Percentiles rank a stretch among this genome's conserved stretches.
Conservation (phyloP, 2,113 vertebrate genomes). For the Columba livia region DNA sequence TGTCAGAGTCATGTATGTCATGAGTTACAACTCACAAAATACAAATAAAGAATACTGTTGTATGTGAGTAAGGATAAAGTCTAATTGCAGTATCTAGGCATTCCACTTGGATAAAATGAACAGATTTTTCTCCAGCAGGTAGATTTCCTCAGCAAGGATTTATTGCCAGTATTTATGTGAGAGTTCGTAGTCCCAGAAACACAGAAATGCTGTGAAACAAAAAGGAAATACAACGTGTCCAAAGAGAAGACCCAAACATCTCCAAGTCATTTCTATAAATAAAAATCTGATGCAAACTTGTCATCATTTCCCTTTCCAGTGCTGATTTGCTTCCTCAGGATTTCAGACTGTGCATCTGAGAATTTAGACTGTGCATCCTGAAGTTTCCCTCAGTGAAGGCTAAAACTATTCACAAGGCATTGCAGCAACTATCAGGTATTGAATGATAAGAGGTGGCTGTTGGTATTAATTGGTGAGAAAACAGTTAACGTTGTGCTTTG, state of each 20-base stretch:
- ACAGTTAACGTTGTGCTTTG: neutral
- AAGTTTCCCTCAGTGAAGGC: constrained; percentile 18
- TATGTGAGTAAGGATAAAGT: neutral
- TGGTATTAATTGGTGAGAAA: neutral
- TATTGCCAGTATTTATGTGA: neutral
- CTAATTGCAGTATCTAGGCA: neutral
- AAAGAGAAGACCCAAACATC: constrained; percentile 3
- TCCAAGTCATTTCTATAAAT: neutral
- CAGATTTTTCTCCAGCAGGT: constrained; percentile 25
- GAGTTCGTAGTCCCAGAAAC: neutral
- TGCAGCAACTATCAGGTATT: neutral
- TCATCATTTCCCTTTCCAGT: constrained; percentile 2
- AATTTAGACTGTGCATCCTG: neutral
- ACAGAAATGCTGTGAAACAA: constrained; percentile 1
- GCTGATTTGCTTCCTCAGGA: neutral
- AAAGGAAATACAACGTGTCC: neutral
- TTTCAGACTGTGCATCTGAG: neutral
- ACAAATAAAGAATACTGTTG: neutral
- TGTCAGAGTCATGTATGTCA: neutral
- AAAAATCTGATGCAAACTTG: neutral
- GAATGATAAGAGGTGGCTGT: neutral
- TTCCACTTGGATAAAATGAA: neutral
- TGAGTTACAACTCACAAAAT: neutral
- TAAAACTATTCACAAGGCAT: neutral
- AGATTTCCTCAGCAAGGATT: neutral